Base-by-base conservation (phyloP, 1,140 invertebrate genomes). In the Camponotus floridanus region DNA sequence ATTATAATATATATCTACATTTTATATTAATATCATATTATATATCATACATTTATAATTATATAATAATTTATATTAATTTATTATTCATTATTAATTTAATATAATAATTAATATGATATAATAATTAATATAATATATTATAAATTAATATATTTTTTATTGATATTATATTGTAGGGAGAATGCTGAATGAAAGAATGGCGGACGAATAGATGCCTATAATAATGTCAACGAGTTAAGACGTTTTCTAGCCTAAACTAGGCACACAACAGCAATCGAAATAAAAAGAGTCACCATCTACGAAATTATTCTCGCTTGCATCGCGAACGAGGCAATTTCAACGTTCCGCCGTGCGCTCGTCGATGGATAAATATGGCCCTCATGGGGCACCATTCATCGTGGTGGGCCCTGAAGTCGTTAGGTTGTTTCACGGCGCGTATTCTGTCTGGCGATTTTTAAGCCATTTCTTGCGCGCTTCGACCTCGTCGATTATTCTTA, bases 261-360 rank as follows among this genome's bases (percentile, higher is more conserved):
- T 71, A 71, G 21, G 39, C 18, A n/a, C 18, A n/a, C 51, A 42
- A 59, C 15, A 31, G 33, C 39, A 11, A 36, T 55, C 42, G n/a
- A 21, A 31, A 31, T 39, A 36, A 67, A 45, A 21, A 33, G 36
- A 71, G 15, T 33, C 48, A 13, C 26, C 26, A 51, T 73, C 70
- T 73, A 9, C 26, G 15, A 6, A 48, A 15, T 81, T 26, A 59
- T 85, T 55, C 36, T 83, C 70, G 33, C 62, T 45, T 61, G 59
- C 65, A 57, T 21, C 68, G 42, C 42, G 78, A 80, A 76, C 57
- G 62, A 55, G 74, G 68, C 87, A 90, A 86, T 90, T 90, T 90
- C 33, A 84, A 33, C 71, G 65, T 90, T 87, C 84, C 76, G 74
- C 51, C 55, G 57, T 83, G 78, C 71, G 71, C 18, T 67, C 73